Evolutionary conservation across 64 coral and sea anemone species (phyloP), one percentile per base, ranked within the genome.

Genomic region (Porites lutea): DNA sequence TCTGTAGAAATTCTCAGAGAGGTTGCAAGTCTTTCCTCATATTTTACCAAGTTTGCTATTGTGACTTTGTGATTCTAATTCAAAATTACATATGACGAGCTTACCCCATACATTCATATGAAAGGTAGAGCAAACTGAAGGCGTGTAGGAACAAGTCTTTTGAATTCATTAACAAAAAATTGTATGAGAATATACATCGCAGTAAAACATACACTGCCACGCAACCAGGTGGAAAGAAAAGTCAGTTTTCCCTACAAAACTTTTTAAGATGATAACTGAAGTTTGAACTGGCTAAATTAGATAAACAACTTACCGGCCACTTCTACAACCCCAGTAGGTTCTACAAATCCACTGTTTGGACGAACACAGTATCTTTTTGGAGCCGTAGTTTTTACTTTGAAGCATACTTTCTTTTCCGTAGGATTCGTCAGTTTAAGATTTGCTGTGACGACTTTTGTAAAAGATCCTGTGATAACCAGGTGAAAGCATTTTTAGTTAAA

Each of bases 311-410:
- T 91, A 99, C 97, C 97, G 82, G 97, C 94, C 13, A 99, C 97
- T 82, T 96, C 92, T 6, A 99, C 94, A 54, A 88, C 91, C 59
- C 82, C 94, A 75, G 94, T 72, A 54, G 91, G 62, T 18, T 96
- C 91, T 16, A 99, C 65, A 54, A 93, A 89, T 88, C 97, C 97
- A 94, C 94, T 96, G 88, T 99, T 99, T 3, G 97, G 97, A 43
- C 97, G 54, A 13, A 99, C 97, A 85, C 97, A 96, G 85, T 96
- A 99, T 70, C 94, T 67, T 54, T 96, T 99, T 47, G 97, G 97
- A 22, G 97, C 97, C 7, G 97, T 99, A 15, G 97, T 99, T 84
- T 99, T 99, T 4, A 99, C 97, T 86, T 96, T 99, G 64, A 99
- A 99, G 87, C 94, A 96, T 88, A 99, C 94, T 19, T 92, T 92